Base-by-base conservation (phyloP, 2,113 vertebrate genomes). In the Piliocolobus tephrosceles region DNA sequence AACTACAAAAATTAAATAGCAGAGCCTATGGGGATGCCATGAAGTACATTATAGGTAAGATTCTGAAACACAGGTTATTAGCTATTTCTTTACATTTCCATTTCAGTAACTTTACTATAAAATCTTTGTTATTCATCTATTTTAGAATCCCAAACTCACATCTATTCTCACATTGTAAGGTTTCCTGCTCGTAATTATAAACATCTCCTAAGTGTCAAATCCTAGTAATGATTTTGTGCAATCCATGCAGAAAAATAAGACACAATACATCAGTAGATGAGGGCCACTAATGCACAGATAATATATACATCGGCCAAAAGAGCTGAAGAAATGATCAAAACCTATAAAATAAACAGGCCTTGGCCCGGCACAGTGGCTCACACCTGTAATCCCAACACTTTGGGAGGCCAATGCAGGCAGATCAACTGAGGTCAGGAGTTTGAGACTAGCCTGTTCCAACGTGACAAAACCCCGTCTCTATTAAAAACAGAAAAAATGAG, bases 231-330 rank as follows among this genome's bases (percentile, higher is more conserved):
- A 97, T 97, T 97, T 20, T 96, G 98, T 91, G 95, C 97, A 95
- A 97, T 98, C 96, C 97, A 98, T 98, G 97, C 96, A 98, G 97
- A 97, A 98, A 98, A 98, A 80, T 96, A 98, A 98, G 94, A 98
- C 97, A 98, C 91, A 97, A 97, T 92, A 97, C 96, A 98, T 98
- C 96, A 97, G 85, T 97, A 97, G 95, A 96, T 97, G 96, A 98
- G 88, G 95, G 98, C 91, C 83, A 76, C 96, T 97, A 93, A 95
- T 95, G 97, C 97, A 98, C 97, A 98, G 97, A 93, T 98, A 90
- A 98, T 27, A 98, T 95, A 84, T 10, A 98, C 97, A 97, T 91
- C 94, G 94, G 97, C 97, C 97, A 98, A 97, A 98, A 97, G 81
- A 96, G 83, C 18, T 10, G 87, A 97, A 64, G 93, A 98, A 97